Conservation (phyloP, 2,113 vertebrate genomes). For the Oostethus manadensis region DNA sequence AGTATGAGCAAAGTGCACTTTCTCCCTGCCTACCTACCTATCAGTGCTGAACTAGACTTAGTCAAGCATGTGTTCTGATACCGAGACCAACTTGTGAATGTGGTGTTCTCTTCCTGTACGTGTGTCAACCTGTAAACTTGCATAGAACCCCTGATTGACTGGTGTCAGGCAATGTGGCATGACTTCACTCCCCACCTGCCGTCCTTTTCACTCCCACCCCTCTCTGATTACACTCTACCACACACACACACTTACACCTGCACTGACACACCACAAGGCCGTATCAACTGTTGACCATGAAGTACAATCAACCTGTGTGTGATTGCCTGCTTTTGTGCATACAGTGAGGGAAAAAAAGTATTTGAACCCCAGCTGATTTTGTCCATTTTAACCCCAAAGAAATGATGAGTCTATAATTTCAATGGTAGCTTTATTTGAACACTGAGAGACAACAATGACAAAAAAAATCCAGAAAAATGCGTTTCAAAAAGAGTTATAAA, state of each 20-base stretch:
- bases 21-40: conserved; percentile 29
- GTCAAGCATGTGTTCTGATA: conserved; percentile 49
- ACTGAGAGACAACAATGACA: too few species aligned
- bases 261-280: not conserved
- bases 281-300: conserved; percentile 16
- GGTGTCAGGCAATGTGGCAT: conserved; percentile 16
- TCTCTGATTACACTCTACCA: not conserved
- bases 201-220: not conserved
- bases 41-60: conserved; percentile 21
- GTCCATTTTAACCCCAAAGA: too few species aligned
- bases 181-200: conserved; percentile 1
- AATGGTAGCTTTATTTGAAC: too few species aligned
- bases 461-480: too few species aligned
- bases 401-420: too few species aligned
- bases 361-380: too few species aligned
- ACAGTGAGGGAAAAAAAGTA: too few species aligned
- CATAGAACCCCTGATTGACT: conserved; percentile 19
- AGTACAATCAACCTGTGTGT: conserved; percentile 12
- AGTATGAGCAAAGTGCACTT: conserved; percentile 15
- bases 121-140: conserved; percentile 30
- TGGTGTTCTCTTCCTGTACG: conserved; percentile 25
- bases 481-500: too few species aligned
- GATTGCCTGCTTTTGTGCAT: conserved; percentile 2
- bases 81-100: conserved; percentile 38
- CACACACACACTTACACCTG: conserved; percentile 2